These are phyloP conservation scores for Leptopilina boulardi DNA, from an alignment of 1,140 invertebrate genomes.

Conservation along the genomic window DNA sequence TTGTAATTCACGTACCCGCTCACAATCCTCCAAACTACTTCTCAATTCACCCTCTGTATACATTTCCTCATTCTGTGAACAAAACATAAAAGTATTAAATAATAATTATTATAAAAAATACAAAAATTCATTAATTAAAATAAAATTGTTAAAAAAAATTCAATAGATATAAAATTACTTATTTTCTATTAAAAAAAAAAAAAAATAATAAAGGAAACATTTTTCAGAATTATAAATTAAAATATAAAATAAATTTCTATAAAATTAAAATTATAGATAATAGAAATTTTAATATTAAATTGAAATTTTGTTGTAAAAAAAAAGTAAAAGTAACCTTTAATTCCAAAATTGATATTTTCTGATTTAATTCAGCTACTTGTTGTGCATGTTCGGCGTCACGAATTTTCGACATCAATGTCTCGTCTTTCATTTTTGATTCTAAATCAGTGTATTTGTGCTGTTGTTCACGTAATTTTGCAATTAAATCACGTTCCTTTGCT, in stretches of 20 bases:
- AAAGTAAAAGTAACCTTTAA: slow-evolving; percentile 82
- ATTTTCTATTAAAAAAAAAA: too few species aligned
- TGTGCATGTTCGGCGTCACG: slow-evolving; percentile 96
- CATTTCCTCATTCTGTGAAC: slow-evolving; percentile 91
- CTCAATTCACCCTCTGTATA: slow-evolving; percentile 91
- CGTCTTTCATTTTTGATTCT: slow-evolving; percentile 95
- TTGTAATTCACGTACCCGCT: slow-evolving; percentile 90
- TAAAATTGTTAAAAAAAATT: not conserved
- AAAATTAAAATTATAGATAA: too few species aligned
- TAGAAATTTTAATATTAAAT: slow-evolving; percentile 12
- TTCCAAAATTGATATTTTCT: slow-evolving; percentile 95
- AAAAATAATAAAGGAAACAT: too few species aligned
- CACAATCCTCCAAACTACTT: slow-evolving; percentile 87
- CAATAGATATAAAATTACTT: too few species aligned
- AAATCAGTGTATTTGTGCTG: slow-evolving; percentile 92
- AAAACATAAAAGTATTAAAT: slow-evolving; percentile 36
- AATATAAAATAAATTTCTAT: too few species aligned
- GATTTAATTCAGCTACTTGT: slow-evolving; percentile 94
- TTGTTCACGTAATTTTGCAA: slow-evolving; percentile 88
- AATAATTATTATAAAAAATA: too few species aligned
- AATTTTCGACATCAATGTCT: slow-evolving; percentile 95
- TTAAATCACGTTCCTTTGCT: slow-evolving; percentile 85
- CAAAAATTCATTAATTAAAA: too few species aligned
- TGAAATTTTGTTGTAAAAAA: slow-evolving; percentile 22
- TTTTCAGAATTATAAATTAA: too few species aligned